Percentiles rank a stretch among this genome's conserved stretches.
Conservation (phyloP, 2,888 invertebrate species). For the Amphipyra berbera region DNA sequence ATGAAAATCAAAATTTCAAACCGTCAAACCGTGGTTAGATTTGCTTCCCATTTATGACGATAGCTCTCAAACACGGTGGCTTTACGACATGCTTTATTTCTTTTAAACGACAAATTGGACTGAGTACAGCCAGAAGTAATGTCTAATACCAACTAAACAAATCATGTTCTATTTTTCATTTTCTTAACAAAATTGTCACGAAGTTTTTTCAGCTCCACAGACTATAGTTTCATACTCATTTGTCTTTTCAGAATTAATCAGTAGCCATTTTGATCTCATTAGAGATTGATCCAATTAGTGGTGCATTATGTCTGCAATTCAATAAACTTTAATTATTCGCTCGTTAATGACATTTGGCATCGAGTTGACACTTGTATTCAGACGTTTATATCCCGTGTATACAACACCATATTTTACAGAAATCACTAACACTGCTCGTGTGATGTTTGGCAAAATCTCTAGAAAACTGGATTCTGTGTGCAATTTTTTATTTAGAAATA, state of each 20-base stretch:
- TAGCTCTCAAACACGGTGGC: too few relatives aligned
- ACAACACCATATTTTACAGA: constrained; percentile 43
- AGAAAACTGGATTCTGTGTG: constrained; percentile 11
- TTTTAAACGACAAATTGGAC: too few relatives aligned
- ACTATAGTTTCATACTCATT: neutral
- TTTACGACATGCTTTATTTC: too few relatives aligned
- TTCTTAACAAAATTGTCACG: too few relatives aligned
- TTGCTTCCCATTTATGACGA: too few relatives aligned
- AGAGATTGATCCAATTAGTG: constrained; percentile 35
- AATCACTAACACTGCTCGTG: constrained; percentile 40
- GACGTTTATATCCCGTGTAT: constrained; percentile 58
- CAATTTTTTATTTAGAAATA: constrained; percentile 19
- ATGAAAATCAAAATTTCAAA: neutral
- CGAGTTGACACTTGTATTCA: constrained; percentile 64
- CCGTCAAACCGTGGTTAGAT: too few relatives aligned
- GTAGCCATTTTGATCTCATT: constrained; percentile 11
- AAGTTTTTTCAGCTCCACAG: too few relatives aligned
- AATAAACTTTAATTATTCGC: constrained; percentile 57
- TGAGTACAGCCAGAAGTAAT: too few relatives aligned
- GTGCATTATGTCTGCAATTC: constrained; percentile 41
- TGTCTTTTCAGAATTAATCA: constrained; percentile 9
- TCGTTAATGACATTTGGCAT: constrained; percentile 68
- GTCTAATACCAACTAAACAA: too few relatives aligned
- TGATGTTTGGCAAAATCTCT: constrained; percentile 43
- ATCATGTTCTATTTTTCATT: too few relatives aligned